These are phyloP conservation scores for Pangasianodon hypophthalmus DNA, from an alignment of 2,113 vertebrate genomes.

Conservation along the genomic window DNA sequence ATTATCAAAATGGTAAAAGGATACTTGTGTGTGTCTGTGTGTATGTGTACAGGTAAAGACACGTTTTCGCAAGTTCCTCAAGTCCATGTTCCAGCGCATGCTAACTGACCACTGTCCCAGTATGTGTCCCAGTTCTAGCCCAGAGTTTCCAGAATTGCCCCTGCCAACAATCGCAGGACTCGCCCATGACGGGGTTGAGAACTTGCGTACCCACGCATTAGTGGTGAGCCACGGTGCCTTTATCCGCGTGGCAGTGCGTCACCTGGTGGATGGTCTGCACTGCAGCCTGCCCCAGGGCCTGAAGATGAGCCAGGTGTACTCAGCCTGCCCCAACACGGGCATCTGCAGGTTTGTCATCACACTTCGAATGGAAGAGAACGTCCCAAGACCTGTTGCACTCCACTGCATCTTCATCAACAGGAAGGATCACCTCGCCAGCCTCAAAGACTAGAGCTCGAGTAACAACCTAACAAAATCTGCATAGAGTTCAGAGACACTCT, in stretches of 20 bases:
- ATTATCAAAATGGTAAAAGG: not conserved
- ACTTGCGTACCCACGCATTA: conserved; percentile 73
- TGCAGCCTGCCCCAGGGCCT: conserved; percentile 76
- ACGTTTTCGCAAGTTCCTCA: conserved; percentile 86
- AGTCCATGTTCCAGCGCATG: conserved; percentile 80
- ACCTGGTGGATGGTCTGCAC: conserved; percentile 83
- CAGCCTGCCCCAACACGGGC: conserved; percentile 90
- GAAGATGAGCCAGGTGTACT: conserved; percentile 76
- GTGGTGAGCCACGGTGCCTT: conserved; percentile 92
- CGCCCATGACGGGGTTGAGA: conserved; percentile 50
- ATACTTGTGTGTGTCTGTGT: not conserved
- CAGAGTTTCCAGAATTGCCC: conserved; percentile 9
- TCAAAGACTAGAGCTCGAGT: conserved; percentile 47
- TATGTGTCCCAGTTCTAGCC: not conserved
- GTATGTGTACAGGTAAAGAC: conserved; percentile 77
- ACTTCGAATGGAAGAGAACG: conserved; percentile 62
- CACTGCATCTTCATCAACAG: conserved; percentile 86
- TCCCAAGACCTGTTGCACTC: conserved; percentile 63
- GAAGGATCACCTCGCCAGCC: conserved; percentile 78
- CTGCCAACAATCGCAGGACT: conserved; percentile 38
- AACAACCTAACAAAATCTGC: not conserved
- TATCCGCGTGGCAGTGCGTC: conserved; percentile 82
- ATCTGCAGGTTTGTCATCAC: conserved; percentile 85
- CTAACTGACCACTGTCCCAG: conserved; percentile 60
- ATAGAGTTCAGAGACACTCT: not conserved